These are phyloP conservation scores for Corydoras sp. DNA, from an alignment of 2,113 vertebrate genomes.

Conservation along the genomic window DNA sequence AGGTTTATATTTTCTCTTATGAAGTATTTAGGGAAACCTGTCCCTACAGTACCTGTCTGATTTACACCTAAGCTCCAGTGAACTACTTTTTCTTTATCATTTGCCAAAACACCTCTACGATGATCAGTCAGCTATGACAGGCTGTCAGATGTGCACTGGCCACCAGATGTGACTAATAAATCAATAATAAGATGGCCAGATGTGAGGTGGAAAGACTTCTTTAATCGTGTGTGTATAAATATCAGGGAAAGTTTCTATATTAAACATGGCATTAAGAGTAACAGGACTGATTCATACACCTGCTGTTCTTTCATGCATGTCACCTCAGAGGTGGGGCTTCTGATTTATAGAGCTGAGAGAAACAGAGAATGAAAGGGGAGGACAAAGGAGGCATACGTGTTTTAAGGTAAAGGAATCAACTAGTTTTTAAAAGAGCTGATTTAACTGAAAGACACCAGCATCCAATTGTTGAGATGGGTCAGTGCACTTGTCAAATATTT, in stretches of 20 bases:
- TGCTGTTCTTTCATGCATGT: slow-evolving; percentile 8
- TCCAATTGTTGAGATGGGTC: too few species aligned
- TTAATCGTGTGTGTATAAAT: slow-evolving; percentile 10
- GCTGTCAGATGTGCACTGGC: slow-evolving; percentile 33
- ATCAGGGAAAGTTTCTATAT: slow-evolving; percentile 9
- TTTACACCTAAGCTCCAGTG: slow-evolving; percentile 37
- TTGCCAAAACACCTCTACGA: slow-evolving; percentile 33
- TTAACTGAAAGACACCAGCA: too few species aligned
- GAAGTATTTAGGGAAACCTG: too few species aligned
- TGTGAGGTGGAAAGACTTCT: slow-evolving; percentile 31
- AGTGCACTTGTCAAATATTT: slow-evolving; percentile 37
- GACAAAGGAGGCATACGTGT: too few species aligned
- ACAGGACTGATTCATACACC: slow-evolving; percentile 3
- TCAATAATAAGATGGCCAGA: slow-evolving; percentile 46
- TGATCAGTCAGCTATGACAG: slow-evolving; percentile 49
- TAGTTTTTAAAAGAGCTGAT: too few species aligned
- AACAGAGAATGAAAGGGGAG: not conserved
- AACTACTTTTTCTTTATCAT: slow-evolving; percentile 33
- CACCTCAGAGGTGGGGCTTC: not conserved
- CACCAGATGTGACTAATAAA: slow-evolving; percentile 55
- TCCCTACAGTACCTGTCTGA: slow-evolving; percentile 28
- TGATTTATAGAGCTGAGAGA: not conserved
- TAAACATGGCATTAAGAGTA: slow-evolving; percentile 2
- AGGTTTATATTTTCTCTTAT: not conserved
- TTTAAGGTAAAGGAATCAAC: too few species aligned